Base-by-base conservation (phyloP, 30 jellyfish, hydroid and myxozoan genomes). In the Nemopilema nomurai region DNA sequence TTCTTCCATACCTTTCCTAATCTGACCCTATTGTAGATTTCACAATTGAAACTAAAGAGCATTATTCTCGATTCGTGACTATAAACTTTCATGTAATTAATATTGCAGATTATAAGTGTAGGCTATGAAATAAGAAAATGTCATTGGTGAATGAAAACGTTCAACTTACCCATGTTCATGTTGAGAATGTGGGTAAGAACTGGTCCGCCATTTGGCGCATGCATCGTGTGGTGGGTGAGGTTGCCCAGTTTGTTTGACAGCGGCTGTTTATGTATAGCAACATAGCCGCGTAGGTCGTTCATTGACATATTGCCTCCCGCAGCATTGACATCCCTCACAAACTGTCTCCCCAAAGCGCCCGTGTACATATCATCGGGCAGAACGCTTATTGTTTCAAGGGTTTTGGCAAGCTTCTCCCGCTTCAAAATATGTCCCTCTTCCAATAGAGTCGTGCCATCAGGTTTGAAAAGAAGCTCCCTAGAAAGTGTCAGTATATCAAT, bases 181-280 rank as follows among this genome's bases (percentile, higher is more conserved):
- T 92, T 92, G 57, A 92, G 87, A 28, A 92, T 92, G 53, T 84
- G 94, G 0, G 92, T 53, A 9, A 92, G 87, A 7, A 92, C 96
- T 1, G 95, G 84, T 8, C 98, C 98, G 49, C 98, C 98, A 26
- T 92, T 96, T 24, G 98, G 98, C 25, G 87, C 81, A 19, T 93
- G 96, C 17, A 91, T 24, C 21, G 98, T 92, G 75, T 62, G 80
- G 27, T 87, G 83, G 26, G 95, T 92, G 57, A 70, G 81, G 17
- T 79, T 81, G 16, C 92, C 92, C 0, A 82, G 87, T 23, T 62
- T 76, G 52, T 79, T 86, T 22, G 29, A 49, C 33, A 92, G 30
- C 0, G 98, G 95, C 50, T 18, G 49, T 49, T 50, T 79, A 20
- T 68, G 78, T 23, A 28, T 29, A 21, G 78, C 96, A 67, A 62